Percentiles rank a stretch among this genome's conserved stretches.
Conservation (phyloP, 2,113 vertebrate genomes). For the Butorides virescens region DNA sequence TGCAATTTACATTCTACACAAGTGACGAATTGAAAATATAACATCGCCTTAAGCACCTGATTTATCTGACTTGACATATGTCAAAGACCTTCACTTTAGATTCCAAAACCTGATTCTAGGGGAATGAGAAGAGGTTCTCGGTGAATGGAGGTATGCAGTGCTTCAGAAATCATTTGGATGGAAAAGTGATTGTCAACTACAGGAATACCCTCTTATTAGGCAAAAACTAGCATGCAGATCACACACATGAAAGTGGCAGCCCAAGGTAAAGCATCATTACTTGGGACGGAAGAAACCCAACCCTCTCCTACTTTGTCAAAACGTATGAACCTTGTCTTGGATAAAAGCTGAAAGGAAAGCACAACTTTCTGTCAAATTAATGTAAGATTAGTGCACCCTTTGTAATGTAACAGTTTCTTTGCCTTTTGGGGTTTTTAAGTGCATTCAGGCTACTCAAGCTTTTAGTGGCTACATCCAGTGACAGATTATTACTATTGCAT, state of each 20-base stretch:
- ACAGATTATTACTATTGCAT: neutral
- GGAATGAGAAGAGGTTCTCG: neutral
- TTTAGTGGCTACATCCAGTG: neutral
- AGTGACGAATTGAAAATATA: accelerated
- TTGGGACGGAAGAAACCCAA: neutral
- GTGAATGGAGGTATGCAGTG: neutral
- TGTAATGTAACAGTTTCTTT: neutral
- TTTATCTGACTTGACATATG: neutral
- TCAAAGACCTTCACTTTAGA: neutral
- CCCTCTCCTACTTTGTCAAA: neutral
- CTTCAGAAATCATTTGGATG: neutral
- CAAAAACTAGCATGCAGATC: neutral
- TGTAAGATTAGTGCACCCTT: neutral
- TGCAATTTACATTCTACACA: neutral
- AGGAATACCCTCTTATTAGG: neutral
- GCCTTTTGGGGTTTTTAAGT: neutral
- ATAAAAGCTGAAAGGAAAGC: neutral
- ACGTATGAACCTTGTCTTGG: neutral
- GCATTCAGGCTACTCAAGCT: neutral
- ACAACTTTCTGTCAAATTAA: neutral
- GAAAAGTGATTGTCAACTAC: neutral
- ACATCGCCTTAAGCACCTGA: neutral
- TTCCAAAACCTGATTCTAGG: neutral
- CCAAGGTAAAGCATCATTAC: accelerated
- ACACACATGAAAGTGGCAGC: neutral